Conservation (phyloP, 2,888 invertebrate genomes). For the Andrena bucephala region DNA sequence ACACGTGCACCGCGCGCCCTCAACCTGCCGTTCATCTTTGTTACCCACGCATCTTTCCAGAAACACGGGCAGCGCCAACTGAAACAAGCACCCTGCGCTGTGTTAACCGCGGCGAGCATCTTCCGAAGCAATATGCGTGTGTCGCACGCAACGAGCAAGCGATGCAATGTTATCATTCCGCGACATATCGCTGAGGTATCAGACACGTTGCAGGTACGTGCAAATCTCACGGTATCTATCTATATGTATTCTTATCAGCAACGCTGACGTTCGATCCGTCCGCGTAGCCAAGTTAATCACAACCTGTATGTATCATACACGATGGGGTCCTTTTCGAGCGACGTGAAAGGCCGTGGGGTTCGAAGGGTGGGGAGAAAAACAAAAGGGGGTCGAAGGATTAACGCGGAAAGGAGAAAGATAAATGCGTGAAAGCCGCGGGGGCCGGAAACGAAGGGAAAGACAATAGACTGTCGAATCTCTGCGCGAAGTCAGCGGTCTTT, state of each 20-base stretch:
- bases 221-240: slow-evolving; percentile 66
- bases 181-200: slow-evolving; percentile 53
- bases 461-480: slow-evolving; percentile 55
- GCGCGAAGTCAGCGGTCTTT: slow-evolving; percentile 40
- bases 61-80: no score
- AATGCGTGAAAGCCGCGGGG: slow-evolving; percentile 26
- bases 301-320: slow-evolving; percentile 6
- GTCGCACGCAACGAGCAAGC: not conserved
- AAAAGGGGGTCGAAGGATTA: slow-evolving; percentile 25
- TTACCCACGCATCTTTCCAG: no score
- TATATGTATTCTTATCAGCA: slow-evolving; percentile 64
- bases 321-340: not conserved
- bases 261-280: slow-evolving; percentile 42
- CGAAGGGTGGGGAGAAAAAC: not conserved
- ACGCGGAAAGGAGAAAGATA: slow-evolving; percentile 39
- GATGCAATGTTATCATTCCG: slow-evolving; percentile 42
- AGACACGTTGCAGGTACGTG: slow-evolving; percentile 65
- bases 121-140: not conserved
- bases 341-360: not conserved
- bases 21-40: no score
- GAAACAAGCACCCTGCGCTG: no score
- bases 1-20: no score
- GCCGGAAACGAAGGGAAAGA: slow-evolving; percentile 52
- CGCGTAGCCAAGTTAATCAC: slow-evolving; percentile 21
- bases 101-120: no score